Percentiles rank a stretch among this genome's conserved stretches.
Conservation (phyloP, 2,113 vertebrate species). For the Fulica atra region DNA sequence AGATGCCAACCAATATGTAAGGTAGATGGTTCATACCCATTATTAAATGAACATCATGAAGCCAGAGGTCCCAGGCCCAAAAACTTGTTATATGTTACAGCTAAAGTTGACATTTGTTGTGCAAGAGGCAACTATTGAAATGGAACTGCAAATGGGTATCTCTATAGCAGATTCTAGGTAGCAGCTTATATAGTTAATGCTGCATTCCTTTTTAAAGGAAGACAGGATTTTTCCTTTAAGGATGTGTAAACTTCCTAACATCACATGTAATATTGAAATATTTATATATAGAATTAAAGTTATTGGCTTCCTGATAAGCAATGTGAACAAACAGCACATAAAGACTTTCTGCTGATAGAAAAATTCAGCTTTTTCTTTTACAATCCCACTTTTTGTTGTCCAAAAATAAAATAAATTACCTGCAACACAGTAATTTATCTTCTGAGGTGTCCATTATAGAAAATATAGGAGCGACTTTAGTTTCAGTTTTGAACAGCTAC, state of each 20-base stretch:
- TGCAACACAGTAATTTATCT: not conserved
- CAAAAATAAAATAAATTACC: not conserved
- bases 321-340: not conserved
- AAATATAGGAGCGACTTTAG: not conserved
- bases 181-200: not conserved
- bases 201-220: not conserved
- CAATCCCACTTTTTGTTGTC: not conserved
- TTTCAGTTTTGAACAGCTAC: not conserved
- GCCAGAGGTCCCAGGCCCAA: not conserved
- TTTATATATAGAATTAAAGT: not conserved
- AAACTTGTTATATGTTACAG: not conserved
- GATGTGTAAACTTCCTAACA: not conserved
- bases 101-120: not conserved
- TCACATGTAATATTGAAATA: not conserved
- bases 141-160: not conserved
- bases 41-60: not conserved
- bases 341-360: not conserved
- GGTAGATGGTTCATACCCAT: not conserved
- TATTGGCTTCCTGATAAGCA: not conserved
- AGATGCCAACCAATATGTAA: not conserved
- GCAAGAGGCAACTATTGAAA: not conserved
- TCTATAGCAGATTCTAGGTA: not conserved
- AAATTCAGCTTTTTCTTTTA: not conserved
- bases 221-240: not conserved
- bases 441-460: not conserved